A percentile compares a stretch with the other conserved stretches of the same genome.
Conservation (phyloP, 2,113 vertebrate species). For the Acinonyx jubatus region DNA sequence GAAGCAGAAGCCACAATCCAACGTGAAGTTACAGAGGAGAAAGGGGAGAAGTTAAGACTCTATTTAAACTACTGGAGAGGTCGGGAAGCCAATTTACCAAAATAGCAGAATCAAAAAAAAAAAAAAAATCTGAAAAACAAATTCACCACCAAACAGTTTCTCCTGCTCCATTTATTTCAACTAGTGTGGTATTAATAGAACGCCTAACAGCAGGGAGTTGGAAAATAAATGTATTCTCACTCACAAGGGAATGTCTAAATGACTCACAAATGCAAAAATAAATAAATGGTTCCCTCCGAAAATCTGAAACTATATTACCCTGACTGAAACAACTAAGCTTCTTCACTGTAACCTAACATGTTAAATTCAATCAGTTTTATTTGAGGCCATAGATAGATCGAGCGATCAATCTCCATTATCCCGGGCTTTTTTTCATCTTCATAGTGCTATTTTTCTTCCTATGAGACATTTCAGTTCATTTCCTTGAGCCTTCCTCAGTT, state of each 20-base stretch:
- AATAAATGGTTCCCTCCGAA: conserved; percentile 86
- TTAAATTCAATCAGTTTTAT: conserved; percentile 86
- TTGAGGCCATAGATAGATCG: conserved; percentile 80
- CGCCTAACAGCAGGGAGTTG: conserved; percentile 85
- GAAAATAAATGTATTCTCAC: conserved; percentile 88
- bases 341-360: conserved; percentile 84
- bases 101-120: conserved; percentile 75
- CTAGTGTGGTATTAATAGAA: conserved; percentile 87
- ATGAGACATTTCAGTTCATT: conserved; percentile 84
- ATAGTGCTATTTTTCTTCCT: conserved; percentile 84
- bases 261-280: conserved; percentile 89
- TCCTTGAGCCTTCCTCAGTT: conserved; percentile 82
- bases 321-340: conserved; percentile 79
- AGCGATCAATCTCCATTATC: conserved; percentile 86
- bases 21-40: background rate
- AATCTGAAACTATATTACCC: conserved; percentile 83
- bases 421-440: conserved; percentile 67
- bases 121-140: conserved; percentile 81
- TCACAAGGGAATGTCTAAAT: conserved; percentile 86
- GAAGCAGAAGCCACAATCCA: conserved; percentile 55
- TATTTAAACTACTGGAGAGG: conserved; percentile 59
- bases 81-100: conserved; percentile 79
- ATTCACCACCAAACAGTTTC: conserved; percentile 83
- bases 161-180: conserved; percentile 85
- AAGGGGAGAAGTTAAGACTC: conserved; percentile 37